Evolutionary conservation across 2,888 invertebrate species (phyloP).

Genomic region (Lutraria lutraria): DNA sequence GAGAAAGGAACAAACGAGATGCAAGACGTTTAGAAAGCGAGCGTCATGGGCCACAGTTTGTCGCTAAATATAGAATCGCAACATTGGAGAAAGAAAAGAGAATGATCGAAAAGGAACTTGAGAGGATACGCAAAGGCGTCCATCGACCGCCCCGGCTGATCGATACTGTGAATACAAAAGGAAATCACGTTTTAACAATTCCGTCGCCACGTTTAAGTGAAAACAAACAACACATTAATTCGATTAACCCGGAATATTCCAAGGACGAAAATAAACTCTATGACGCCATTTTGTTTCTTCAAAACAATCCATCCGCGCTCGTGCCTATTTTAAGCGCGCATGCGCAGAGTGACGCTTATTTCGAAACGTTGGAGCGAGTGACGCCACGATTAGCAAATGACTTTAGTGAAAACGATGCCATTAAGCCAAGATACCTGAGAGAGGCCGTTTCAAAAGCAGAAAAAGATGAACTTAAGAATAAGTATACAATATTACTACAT

Average conservation of each 20-base stretch:
- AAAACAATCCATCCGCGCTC: slow-evolving; percentile 66
- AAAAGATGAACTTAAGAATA: slow-evolving; percentile 39
- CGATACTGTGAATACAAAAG: slow-evolving; percentile 10
- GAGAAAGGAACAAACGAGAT: slow-evolving; percentile 72
- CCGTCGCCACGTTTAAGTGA: slow-evolving; percentile 31
- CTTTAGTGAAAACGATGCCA: neutral
- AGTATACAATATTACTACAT: slow-evolving; percentile 48
- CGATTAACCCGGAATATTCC: slow-evolving; percentile 49
- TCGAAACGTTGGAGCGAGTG: slow-evolving; percentile 53
- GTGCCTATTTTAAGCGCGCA: slow-evolving; percentile 63
- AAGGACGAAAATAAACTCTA: slow-evolving; percentile 58
- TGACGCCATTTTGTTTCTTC: slow-evolving; percentile 62
- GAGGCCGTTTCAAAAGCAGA: slow-evolving; percentile 35
- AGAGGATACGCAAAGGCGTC: slow-evolving; percentile 64
- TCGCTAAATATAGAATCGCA: slow-evolving; percentile 60
- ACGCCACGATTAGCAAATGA: slow-evolving; percentile 46
- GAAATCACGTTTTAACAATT: slow-evolving; percentile 41
- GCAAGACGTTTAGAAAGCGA: slow-evolving; percentile 66
- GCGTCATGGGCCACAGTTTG: slow-evolving; percentile 66
- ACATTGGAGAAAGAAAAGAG: slow-evolving; percentile 66
- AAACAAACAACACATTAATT: neutral
- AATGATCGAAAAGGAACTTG: slow-evolving; percentile 71
- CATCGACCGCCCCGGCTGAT: slow-evolving; percentile 49
- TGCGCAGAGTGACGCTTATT: slow-evolving; percentile 61
- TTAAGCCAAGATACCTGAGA: slow-evolving; percentile 44